phyloP scores from a whole-genome alignment of 1,140 invertebrate species.

The Nasonia vitripennis region DNA sequence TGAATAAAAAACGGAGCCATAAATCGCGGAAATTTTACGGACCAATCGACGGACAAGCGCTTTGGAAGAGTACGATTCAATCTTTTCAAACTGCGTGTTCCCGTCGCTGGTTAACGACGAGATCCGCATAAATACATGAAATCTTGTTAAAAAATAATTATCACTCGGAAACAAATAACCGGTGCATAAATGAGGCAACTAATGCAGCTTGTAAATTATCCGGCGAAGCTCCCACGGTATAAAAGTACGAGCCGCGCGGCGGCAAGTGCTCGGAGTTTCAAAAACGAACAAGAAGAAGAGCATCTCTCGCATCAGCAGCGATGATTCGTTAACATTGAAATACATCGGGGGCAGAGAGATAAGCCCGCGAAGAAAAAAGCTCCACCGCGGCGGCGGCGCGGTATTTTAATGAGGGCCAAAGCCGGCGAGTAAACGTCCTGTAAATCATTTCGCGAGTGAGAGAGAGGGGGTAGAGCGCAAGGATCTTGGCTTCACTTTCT shows the following conservation, averaged over 20 bases:
- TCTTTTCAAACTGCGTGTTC: neutral
- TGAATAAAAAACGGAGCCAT: neutral
- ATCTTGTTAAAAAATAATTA: no score
- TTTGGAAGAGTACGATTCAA: neutral
- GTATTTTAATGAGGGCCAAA: slow-evolving; percentile 73
- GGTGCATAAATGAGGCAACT: slow-evolving; percentile 20
- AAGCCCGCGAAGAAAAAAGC: neutral
- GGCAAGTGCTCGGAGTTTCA: neutral
- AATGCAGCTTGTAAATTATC: slow-evolving; percentile 29
- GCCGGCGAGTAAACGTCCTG: slow-evolving; percentile 70
- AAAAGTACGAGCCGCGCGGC: neutral
- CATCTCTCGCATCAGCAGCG: neutral
- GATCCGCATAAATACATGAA: neutral
- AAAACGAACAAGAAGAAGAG: neutral
- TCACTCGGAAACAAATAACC: no score
- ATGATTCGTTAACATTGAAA: slow-evolving; percentile 43
- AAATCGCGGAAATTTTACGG: neutral
- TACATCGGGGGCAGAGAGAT: slow-evolving; percentile 2
- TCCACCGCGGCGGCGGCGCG: neutral
- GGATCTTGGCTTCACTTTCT: neutral
- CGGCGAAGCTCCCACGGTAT: neutral
- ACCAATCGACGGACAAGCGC: neutral
- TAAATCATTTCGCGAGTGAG: slow-evolving; percentile 69
- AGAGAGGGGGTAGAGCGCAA: slow-evolving; percentile 43
- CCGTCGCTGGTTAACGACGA: neutral